These are phyloP conservation scores for Sphaerophoria rueppellii DNA, from an alignment of 2,888 invertebrate species.

Conservation along the genomic window DNA sequence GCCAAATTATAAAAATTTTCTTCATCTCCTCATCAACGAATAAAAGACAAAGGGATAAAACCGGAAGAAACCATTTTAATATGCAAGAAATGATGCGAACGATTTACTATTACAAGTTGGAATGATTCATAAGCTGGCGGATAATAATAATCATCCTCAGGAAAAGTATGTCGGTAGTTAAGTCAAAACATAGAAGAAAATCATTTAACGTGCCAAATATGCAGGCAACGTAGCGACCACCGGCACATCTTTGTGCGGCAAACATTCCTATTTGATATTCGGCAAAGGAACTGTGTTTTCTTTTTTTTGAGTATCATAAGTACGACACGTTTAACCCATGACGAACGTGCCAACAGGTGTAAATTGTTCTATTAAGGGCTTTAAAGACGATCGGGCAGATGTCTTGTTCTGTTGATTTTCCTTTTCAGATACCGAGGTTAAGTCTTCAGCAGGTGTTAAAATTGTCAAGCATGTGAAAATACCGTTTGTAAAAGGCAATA, in stretches of 20 bases:
- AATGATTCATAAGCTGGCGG: conserved; percentile 50
- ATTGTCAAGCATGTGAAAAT: conserved; percentile 26
- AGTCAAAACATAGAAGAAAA: conserved; percentile 27
- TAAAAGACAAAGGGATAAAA: conserved; percentile 23
- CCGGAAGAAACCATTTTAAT: conserved; percentile 24
- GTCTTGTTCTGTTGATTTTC: conserved; percentile 40
- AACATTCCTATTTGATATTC: conserved; percentile 46
- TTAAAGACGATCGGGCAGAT: conserved; percentile 38
- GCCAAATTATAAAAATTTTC: conserved; percentile 55
- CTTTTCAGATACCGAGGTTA: neutral
- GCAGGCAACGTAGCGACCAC: neutral
- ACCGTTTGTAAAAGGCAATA: conserved; percentile 11
- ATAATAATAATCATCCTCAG: conserved; percentile 39
- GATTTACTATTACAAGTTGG: conserved; percentile 57
- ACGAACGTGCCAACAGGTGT: conserved; percentile 53
- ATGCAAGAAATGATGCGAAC: conserved; percentile 38
- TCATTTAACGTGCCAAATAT: conserved; percentile 38
- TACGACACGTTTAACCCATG: conserved; percentile 41
- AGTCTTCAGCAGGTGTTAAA: conserved; percentile 20
- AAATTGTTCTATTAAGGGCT: conserved; percentile 47
- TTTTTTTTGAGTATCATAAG: conserved; percentile 14
- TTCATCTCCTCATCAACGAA: conserved; percentile 44
- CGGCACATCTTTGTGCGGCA: conserved; percentile 22
- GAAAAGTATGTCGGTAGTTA: conserved; percentile 22
- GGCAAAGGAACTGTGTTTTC: neutral